Percentiles rank a stretch among this genome's conserved stretches.
These are phyloP conservation scores for Fistularia commersonii DNA, from an alignment of 2,797 vertebrate species.

Conservation along the genomic window DNA sequence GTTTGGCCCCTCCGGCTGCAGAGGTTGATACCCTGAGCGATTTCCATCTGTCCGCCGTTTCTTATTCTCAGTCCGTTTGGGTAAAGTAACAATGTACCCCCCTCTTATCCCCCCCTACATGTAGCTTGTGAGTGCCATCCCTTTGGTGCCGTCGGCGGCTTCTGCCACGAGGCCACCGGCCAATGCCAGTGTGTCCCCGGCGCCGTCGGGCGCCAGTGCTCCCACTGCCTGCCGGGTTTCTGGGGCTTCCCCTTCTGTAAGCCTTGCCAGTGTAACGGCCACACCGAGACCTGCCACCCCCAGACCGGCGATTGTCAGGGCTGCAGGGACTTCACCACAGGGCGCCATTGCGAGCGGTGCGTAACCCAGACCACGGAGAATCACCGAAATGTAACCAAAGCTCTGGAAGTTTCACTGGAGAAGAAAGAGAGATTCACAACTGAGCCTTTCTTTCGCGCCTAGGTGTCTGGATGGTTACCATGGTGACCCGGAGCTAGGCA, in stretches of 20 bases:
- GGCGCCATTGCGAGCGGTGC: constrained; percentile 91
- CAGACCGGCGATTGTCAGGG: constrained; percentile 86
- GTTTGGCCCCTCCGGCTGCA: constrained; percentile 88
- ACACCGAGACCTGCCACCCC: constrained; percentile 82
- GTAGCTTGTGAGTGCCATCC: constrained; percentile 87
- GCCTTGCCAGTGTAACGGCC: constrained; percentile 89
- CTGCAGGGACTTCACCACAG: constrained; percentile 85
- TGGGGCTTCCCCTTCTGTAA: constrained; percentile 95
- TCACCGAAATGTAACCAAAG: too few species aligned
- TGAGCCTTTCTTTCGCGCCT: neutral
- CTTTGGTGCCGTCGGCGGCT: constrained; percentile 77
- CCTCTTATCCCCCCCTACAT: too few species aligned
- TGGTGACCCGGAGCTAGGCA: constrained; percentile 85
- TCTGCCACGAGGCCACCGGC: constrained; percentile 85
- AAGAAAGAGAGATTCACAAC: neutral
- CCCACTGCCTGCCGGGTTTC: constrained; percentile 84
- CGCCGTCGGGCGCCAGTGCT: constrained; percentile 82
- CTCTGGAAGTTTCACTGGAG: too few species aligned
- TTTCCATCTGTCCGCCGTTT: neutral
- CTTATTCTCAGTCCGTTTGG: too few species aligned
- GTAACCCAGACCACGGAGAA: accelerated
- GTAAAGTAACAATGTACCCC: accelerated
- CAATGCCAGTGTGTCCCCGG: constrained; percentile 87
- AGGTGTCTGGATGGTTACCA: constrained; percentile 91
- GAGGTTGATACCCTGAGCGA: constrained; percentile 66